Conservation (phyloP, 1,140 invertebrate species). For the Leptopilina boulardi region DNA sequence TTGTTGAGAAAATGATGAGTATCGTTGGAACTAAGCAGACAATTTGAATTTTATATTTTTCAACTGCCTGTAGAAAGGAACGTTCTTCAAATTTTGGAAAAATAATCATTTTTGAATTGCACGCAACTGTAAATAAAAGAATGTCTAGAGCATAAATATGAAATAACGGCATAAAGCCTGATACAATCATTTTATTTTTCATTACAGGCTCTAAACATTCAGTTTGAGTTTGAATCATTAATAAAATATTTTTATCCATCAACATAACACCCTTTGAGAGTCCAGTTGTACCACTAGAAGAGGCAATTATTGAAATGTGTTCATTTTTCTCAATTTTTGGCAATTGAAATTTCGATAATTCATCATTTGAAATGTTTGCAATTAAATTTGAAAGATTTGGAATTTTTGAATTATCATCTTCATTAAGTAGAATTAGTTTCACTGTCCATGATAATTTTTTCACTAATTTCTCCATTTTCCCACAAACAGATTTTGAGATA, state of each 20-base stretch:
- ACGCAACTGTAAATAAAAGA: constrained; percentile 53
- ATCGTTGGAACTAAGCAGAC: constrained; percentile 78
- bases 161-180: constrained; percentile 69
- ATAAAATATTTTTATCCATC: constrained; percentile 80
- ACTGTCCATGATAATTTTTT: constrained; percentile 53
- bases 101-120: constrained; percentile 70
- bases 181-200: not conserved
- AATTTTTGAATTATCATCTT: constrained; percentile 36
- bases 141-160: constrained; percentile 71
- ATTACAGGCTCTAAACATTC: not conserved
- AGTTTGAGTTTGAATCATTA: constrained; percentile 39
- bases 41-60: constrained; percentile 77
- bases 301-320: constrained; percentile 72
- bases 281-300: constrained; percentile 85
- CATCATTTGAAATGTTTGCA: constrained; percentile 18
- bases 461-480: constrained; percentile 39
- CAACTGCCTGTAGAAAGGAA: constrained; percentile 77
- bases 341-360: constrained; percentile 45
- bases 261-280: constrained; percentile 86
- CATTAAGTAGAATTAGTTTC: constrained; percentile 52
- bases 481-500: constrained; percentile 42
- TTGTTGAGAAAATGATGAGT: constrained; percentile 77
- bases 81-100: constrained; percentile 80
- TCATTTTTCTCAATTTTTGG: constrained; percentile 59
- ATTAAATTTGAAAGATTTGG: constrained; percentile 49